Conservation (phyloP, 1,140 invertebrate genomes). For the Chymomyza costata region DNA sequence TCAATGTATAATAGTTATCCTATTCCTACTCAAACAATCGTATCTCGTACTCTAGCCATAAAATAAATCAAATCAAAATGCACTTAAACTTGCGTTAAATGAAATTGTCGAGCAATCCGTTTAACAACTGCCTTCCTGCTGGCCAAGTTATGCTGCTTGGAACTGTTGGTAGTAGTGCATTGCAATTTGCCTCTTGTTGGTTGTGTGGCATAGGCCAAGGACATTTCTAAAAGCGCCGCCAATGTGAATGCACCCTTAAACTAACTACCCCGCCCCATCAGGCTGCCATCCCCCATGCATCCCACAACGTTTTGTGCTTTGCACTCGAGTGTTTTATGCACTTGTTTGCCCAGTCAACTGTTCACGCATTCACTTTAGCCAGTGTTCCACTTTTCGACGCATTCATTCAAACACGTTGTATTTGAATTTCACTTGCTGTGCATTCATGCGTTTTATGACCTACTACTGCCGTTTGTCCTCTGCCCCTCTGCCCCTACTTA, state of each 20-base stretch:
- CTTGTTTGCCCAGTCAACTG: slow-evolving; percentile 54
- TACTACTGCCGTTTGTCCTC: slow-evolving; percentile 18
- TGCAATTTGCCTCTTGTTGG: too few relatives aligned
- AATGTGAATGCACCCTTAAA: too few relatives aligned
- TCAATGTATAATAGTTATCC: too few relatives aligned
- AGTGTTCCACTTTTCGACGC: slow-evolving; percentile 42
- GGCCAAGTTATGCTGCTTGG: too few relatives aligned
- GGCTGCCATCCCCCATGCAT: too few relatives aligned
- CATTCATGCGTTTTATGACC: slow-evolving; percentile 58
- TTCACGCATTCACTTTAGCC: slow-evolving; percentile 38
- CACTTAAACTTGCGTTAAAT: slow-evolving; percentile 30
- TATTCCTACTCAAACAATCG: too few relatives aligned
- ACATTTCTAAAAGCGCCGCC: slow-evolving; percentile 28
- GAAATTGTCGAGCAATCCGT: too few relatives aligned
- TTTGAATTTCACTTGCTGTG: slow-evolving; percentile 59
- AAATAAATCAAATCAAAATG: slow-evolving; percentile 20
- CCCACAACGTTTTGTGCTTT: neutral
- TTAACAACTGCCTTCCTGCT: too few relatives aligned
- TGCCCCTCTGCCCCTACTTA: too few relatives aligned
- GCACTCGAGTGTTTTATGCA: slow-evolving; percentile 30
- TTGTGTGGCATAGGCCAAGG: slow-evolving; percentile 56
- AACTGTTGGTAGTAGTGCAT: too few relatives aligned
- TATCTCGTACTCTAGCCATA: neutral
- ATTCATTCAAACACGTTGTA: slow-evolving; percentile 53
- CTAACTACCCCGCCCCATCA: too few relatives aligned